These are phyloP conservation scores for Penaeus vannamei DNA, from an alignment of 1,140 invertebrate species.

Conservation along the genomic window DNA sequence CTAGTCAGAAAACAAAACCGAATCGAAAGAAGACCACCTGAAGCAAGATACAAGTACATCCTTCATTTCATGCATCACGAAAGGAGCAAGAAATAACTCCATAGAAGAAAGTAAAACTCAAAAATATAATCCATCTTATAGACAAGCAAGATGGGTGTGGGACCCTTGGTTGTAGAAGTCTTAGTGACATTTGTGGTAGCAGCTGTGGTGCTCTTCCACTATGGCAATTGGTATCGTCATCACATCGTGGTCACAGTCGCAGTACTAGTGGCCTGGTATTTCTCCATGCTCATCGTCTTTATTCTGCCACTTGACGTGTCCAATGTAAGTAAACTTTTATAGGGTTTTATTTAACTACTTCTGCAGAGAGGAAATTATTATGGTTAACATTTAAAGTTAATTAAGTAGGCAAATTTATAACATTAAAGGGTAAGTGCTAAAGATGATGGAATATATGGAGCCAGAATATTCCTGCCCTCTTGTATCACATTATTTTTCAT, in stretches of 20 bases:
- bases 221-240: conserved; percentile 95
- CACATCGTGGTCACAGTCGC: conserved; percentile 93
- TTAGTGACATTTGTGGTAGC: conserved; percentile 85
- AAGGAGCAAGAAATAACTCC: background rate
- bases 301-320: conserved; percentile 97
- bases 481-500: too few relatives aligned
- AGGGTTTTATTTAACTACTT: background rate
- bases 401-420: too few relatives aligned
- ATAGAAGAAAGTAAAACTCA: background rate
- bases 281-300: conserved; percentile 98
- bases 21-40: too few relatives aligned
- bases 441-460: too few relatives aligned
- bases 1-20: too few relatives aligned
- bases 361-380: too few relatives aligned
- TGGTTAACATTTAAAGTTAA: too few relatives aligned
- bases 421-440: too few relatives aligned
- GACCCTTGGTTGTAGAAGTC: conserved; percentile 85
- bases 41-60: too few relatives aligned
- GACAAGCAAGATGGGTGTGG: conserved; percentile 81
- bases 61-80: background rate
- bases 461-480: too few relatives aligned
- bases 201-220: conserved; percentile 88
- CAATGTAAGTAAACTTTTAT: conserved; percentile 81
- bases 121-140: background rate
- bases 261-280: conserved; percentile 97